Evolutionary conservation across 2,888 invertebrate genomes (phyloP).

Genomic region (Himalopsyche kuldschensis): DNA sequence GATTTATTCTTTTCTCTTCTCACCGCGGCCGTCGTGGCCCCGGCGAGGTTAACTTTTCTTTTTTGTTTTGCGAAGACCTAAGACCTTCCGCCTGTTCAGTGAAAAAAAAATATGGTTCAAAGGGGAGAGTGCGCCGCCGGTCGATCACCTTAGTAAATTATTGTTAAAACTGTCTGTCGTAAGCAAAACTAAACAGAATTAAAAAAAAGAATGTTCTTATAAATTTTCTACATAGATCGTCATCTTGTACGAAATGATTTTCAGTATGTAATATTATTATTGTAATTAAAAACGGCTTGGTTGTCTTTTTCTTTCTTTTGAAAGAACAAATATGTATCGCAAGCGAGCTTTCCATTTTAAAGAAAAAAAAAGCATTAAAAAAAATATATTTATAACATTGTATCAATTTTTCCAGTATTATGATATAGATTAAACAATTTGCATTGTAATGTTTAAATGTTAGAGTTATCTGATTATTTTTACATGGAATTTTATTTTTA

Average conservation of each 20-base stretch:
- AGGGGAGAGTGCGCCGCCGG: slow-evolving; percentile 12
- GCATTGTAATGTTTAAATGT: slow-evolving; percentile 35
- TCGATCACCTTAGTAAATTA: slow-evolving; percentile 19
- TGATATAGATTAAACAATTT: slow-evolving; percentile 30
- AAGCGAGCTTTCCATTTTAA: background rate
- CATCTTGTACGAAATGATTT: slow-evolving; percentile 19
- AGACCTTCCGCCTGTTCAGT: background rate
- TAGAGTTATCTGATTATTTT: slow-evolving; percentile 26
- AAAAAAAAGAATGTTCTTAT: slow-evolving; percentile 7
- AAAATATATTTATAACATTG: slow-evolving; percentile 16
- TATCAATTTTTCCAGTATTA: slow-evolving; percentile 38
- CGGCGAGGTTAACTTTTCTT: background rate
- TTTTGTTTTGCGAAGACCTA: slow-evolving; percentile 5
- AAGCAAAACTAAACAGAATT: background rate
- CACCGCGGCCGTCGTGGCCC: too few relatives aligned
- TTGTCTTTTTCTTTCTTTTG: slow-evolving; percentile 11
- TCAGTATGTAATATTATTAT: slow-evolving; percentile 25
- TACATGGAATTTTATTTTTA: slow-evolving; percentile 21
- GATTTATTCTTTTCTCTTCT: slow-evolving; percentile 9
- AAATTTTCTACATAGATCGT: slow-evolving; percentile 27
- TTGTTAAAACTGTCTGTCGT: slow-evolving; percentile 18
- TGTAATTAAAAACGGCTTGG: slow-evolving; percentile 14
- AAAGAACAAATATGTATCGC: background rate
- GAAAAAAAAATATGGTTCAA: slow-evolving; percentile 1
- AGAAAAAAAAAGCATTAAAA: background rate